phyloP scores from a whole-genome alignment of 2,113 vertebrate genomes.

The Fulmarus glacialis region DNA sequence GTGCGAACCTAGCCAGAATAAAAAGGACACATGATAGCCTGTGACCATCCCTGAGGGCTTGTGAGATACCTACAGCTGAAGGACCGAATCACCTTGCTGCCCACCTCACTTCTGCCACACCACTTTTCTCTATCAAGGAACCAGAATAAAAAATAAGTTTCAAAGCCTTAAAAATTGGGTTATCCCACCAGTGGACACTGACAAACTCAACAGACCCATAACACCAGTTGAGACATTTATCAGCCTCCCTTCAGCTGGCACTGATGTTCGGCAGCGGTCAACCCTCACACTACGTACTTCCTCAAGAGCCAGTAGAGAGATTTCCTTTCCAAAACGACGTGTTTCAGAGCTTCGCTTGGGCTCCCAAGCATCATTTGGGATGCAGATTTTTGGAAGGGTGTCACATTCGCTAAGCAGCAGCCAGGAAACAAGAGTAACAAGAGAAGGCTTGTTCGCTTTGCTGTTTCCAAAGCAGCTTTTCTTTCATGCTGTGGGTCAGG shows the following conservation, averaged over 20 bases:
- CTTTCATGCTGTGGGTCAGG: neutral
- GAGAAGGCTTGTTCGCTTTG: neutral
- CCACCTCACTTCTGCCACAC: neutral
- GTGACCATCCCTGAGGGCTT: neutral
- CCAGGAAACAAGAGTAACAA: neutral
- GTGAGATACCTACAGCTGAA: neutral
- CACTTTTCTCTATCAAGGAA: neutral
- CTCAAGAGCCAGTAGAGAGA: neutral
- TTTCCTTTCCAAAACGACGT: neutral
- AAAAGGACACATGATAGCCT: neutral
- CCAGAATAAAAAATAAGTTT: neutral
- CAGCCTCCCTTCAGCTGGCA: neutral
- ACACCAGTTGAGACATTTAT: neutral
- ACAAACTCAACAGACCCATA: accelerated
- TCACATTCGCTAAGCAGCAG: neutral
- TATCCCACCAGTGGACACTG: neutral
- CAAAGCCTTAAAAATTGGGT: neutral
- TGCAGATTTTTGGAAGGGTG: neutral
- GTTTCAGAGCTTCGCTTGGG: neutral
- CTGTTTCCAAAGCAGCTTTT: slow-evolving; percentile 26
- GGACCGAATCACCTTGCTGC: neutral
- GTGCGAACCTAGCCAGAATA: neutral
- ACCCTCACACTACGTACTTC: accelerated
- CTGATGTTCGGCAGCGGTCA: neutral
- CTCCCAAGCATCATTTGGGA: neutral